Evolutionary conservation across 1,140 invertebrate species (phyloP).

Genomic region (Drosophila jambulina): DNA sequence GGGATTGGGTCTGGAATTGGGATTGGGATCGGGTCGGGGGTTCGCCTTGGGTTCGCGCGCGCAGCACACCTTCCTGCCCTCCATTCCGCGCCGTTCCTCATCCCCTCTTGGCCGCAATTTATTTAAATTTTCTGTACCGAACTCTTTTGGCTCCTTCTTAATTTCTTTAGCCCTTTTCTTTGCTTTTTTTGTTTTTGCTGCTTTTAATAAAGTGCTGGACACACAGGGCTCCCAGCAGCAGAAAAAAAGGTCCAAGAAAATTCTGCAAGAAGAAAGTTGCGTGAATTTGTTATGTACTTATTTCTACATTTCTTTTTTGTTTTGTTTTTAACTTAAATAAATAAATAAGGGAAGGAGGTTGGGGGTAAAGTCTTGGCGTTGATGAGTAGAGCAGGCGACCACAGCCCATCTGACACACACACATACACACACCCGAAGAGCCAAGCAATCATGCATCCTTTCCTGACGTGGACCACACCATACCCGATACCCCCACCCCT

Average conservation of each 20-base stretch:
- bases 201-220: conserved; percentile 71
- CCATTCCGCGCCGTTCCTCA: background rate
- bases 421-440: conserved; percentile 21
- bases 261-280: conserved; percentile 64
- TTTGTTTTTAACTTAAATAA: conserved; percentile 73
- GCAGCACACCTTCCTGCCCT: conserved; percentile 5
- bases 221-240: conserved; percentile 2
- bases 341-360: conserved; percentile 55
- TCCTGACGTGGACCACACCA: conserved; percentile 40
- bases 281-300: conserved; percentile 81
- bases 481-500: conserved; percentile 3
- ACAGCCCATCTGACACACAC: conserved; percentile 45
- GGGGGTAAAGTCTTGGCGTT: conserved; percentile 40
- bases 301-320: conserved; percentile 31
- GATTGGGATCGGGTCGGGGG: conserved; percentile 7
- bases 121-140: conserved; percentile 69
- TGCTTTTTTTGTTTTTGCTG: conserved; percentile 31
- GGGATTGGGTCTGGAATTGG: conserved; percentile 4
- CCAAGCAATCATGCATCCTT: conserved; percentile 79
- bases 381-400: conserved; percentile 61
- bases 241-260: conserved; percentile 54
- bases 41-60: conserved; percentile 29
- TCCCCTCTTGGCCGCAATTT: conserved; percentile 59
- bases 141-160: conserved; percentile 59
- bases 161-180: conserved; percentile 25